phyloP scores from a whole-genome alignment of 2,113 vertebrate species.

The Campylorhamphus procurvoides region DNA sequence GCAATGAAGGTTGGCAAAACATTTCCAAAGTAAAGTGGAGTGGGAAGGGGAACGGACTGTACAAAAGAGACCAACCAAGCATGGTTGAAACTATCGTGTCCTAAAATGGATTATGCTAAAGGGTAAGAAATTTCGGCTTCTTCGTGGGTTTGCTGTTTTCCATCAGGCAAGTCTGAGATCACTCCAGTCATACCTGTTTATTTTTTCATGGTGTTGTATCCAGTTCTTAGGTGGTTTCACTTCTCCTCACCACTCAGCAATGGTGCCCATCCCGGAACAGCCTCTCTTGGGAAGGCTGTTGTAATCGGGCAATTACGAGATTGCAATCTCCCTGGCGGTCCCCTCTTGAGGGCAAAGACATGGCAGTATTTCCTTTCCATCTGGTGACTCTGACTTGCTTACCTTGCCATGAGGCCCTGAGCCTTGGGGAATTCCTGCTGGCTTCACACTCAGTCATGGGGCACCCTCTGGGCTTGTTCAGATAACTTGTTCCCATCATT shows the following conservation, averaged over 20 bases:
- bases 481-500: not conserved
- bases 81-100: not conserved
- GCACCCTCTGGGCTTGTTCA: not conserved
- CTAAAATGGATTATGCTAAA: not conserved
- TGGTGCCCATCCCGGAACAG: accelerated
- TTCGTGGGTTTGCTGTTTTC: not conserved
- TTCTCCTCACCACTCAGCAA: accelerated
- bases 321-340: constrained; percentile 14
- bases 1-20: not conserved
- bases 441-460: not conserved
- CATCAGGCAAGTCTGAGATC: not conserved
- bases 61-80: not conserved
- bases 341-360: not conserved
- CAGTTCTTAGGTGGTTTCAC: not conserved
- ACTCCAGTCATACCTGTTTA: not conserved
- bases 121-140: not conserved
- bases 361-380: not conserved
- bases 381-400: not conserved
- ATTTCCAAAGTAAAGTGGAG: not conserved
- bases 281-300: accelerated
- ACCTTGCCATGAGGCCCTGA: not conserved
- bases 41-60: not conserved
- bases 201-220: not conserved
- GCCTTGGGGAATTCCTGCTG: not conserved
- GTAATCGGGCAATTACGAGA: not conserved